A percentile compares a stretch with the other conserved stretches of the same genome.
Evolutionary conservation across 2,888 invertebrate genomes (phyloP).

Genomic region (Catonia carolina): DNA sequence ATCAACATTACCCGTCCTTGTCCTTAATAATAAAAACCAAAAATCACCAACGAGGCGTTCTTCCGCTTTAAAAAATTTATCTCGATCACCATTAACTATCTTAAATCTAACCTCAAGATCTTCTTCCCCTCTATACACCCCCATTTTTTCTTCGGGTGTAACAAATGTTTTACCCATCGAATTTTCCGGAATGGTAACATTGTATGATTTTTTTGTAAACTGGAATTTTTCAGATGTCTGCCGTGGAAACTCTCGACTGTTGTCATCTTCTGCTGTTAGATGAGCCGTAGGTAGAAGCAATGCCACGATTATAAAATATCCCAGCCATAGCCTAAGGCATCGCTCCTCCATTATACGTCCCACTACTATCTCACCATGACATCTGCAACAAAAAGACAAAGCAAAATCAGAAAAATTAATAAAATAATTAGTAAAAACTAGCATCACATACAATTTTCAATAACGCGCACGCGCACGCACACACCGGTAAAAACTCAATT

Average conservation of each 20-base stretch:
- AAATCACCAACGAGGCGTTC: slow-evolving; percentile 86
- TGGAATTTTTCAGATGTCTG: slow-evolving; percentile 44
- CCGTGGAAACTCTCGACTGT: slow-evolving; percentile 6
- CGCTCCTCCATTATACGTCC: slow-evolving; percentile 17
- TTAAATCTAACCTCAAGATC: slow-evolving; percentile 66
- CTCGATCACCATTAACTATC: slow-evolving; percentile 79
- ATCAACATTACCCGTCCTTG: slow-evolving; percentile 76
- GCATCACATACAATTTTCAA: not conserved
- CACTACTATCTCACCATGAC: slow-evolving; percentile 8
- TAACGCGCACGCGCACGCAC: too few species aligned
- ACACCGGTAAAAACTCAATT: too few species aligned
- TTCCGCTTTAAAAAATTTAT: slow-evolving; percentile 89
- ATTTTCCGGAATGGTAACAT: slow-evolving; percentile 88
- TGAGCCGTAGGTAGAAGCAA: slow-evolving; percentile 7
- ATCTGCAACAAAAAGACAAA: not conserved
- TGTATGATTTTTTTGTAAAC: slow-evolving; percentile 70
- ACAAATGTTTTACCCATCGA: slow-evolving; percentile 79
- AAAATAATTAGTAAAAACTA: not conserved
- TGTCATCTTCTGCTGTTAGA: slow-evolving; percentile 9
- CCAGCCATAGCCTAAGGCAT: slow-evolving; percentile 21
- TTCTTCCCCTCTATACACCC: slow-evolving; percentile 52
- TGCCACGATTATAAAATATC: slow-evolving; percentile 3
- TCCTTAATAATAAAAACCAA: slow-evolving; percentile 77
- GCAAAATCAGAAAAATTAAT: not conserved
- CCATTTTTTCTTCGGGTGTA: slow-evolving; percentile 70